Percentiles rank a stretch among this genome's conserved stretches.
These are phyloP conservation scores for Heliconius congener DNA, from an alignment of 1,140 invertebrate species.

Conservation along the genomic window DNA sequence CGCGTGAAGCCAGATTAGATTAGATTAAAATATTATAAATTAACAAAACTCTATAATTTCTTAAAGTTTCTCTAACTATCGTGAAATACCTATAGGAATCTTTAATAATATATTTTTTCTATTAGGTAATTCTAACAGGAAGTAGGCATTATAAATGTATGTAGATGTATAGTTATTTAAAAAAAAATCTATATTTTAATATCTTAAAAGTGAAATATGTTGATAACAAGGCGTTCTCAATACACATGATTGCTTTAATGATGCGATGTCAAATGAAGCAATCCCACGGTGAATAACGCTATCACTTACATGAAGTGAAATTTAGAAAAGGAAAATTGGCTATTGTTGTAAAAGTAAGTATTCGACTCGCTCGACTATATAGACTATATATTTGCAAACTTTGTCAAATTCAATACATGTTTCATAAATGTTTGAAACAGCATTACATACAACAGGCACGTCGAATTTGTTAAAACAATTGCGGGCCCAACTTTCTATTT, in stretches of 20 bases:
- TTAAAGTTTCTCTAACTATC: too few species aligned
- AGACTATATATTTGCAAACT: slow-evolving; percentile 27
- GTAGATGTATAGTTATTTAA: too few species aligned
- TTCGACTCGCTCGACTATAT: slow-evolving; percentile 34
- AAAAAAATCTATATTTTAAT: too few species aligned
- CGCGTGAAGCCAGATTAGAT: too few species aligned
- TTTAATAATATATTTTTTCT: too few species aligned
- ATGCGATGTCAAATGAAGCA: slow-evolving; percentile 15
- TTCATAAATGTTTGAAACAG: slow-evolving; percentile 35
- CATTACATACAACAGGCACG: slow-evolving; percentile 40
- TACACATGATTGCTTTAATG: background rate
- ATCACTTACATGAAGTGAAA: slow-evolving; percentile 44
- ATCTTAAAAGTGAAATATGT: too few species aligned
- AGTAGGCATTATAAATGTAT: too few species aligned
- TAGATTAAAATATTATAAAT: background rate
- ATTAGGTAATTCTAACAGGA: too few species aligned
- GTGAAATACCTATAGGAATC: too few species aligned
- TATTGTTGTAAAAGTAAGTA: slow-evolving; percentile 39
- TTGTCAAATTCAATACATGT: slow-evolving; percentile 38
- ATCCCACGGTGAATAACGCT: slow-evolving; percentile 43
- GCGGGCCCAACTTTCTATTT: slow-evolving; percentile 53
- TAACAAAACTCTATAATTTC: too few species aligned
- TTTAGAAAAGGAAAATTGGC: slow-evolving; percentile 50
- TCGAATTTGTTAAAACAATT: slow-evolving; percentile 42
- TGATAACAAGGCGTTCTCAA: background rate